Percentiles rank a stretch among this genome's conserved stretches.
phyloP scores from a whole-genome alignment of 2,888 invertebrate species.

The Epinotia nisella region DNA sequence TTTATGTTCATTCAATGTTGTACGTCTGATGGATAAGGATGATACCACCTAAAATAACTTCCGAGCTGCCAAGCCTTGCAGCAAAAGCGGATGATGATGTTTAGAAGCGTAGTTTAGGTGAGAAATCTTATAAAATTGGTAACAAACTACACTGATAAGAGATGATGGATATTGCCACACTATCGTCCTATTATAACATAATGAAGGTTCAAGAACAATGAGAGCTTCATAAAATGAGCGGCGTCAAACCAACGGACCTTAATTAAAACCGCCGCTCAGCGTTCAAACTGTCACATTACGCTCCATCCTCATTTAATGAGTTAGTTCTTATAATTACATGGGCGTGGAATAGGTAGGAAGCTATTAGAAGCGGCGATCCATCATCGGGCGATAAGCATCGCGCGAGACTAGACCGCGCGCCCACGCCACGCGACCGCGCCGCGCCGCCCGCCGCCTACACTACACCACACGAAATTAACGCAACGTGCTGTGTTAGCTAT shows the following conservation, averaged over 20 bases:
- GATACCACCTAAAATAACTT: neutral
- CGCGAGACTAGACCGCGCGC: slow-evolving; percentile 54
- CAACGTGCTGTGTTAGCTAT: slow-evolving; percentile 36
- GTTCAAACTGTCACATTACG: slow-evolving; percentile 25
- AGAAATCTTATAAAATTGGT: no score
- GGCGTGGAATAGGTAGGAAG: slow-evolving; percentile 53
- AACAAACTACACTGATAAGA: neutral
- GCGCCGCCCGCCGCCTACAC: slow-evolving; percentile 44
- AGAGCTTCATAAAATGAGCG: neutral
- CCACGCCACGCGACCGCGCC: slow-evolving; percentile 49
- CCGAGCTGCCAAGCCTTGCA: neutral
- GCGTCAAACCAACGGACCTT: neutral
- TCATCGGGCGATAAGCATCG: slow-evolving; percentile 72
- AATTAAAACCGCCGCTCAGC: slow-evolving; percentile 9
- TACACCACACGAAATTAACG: slow-evolving; percentile 26
- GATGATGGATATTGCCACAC: neutral
- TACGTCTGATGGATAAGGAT: neutral
- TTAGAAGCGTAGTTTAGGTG: no score
- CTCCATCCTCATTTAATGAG: slow-evolving; percentile 16
- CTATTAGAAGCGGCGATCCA: slow-evolving; percentile 59
- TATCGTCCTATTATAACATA: neutral
- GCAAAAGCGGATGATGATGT: neutral
- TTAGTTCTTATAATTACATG: slow-evolving; percentile 32
- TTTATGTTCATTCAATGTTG: neutral
- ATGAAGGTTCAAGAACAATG: neutral